phyloP scores from a whole-genome alignment of 2,113 vertebrate genomes.

The Psittacara wagleri region DNA sequence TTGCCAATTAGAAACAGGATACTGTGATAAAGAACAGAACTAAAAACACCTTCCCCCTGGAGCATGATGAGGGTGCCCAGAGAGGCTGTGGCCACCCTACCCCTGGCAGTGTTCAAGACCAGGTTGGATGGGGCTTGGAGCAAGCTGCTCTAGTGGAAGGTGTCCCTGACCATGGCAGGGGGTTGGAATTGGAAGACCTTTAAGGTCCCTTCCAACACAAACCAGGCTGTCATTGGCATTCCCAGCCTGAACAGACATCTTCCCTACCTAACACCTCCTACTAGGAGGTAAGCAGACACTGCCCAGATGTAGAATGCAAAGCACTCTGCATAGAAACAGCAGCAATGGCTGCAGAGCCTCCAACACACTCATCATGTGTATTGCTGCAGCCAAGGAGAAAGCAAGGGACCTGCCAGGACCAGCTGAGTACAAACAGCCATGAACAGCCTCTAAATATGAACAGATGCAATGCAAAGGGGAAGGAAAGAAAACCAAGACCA shows the following conservation, averaged over 20 bases:
- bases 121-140: neutral
- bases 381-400: neutral
- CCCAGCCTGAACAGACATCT: neutral
- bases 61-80: neutral
- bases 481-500: constrained; percentile 3
- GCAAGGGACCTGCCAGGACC: neutral
- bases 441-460: neutral
- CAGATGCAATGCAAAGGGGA: constrained; percentile 26
- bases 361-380: neutral
- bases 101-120: neutral
- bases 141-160: neutral
- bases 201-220: neutral
- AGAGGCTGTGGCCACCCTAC: neutral
- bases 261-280: neutral
- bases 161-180: neutral
- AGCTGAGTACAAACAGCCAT: neutral
- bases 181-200: neutral
- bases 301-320: neutral
- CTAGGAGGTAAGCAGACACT: neutral
- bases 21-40: neutral
- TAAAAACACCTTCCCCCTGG: neutral
- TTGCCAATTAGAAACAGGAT: neutral
- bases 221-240: accelerated
- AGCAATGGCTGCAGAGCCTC: neutral
- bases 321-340: neutral